Percentiles rank a stretch among this genome's conserved stretches.
These are phyloP conservation scores for Columba livia DNA, from an alignment of 2,113 vertebrate genomes.

Conservation along the genomic window DNA sequence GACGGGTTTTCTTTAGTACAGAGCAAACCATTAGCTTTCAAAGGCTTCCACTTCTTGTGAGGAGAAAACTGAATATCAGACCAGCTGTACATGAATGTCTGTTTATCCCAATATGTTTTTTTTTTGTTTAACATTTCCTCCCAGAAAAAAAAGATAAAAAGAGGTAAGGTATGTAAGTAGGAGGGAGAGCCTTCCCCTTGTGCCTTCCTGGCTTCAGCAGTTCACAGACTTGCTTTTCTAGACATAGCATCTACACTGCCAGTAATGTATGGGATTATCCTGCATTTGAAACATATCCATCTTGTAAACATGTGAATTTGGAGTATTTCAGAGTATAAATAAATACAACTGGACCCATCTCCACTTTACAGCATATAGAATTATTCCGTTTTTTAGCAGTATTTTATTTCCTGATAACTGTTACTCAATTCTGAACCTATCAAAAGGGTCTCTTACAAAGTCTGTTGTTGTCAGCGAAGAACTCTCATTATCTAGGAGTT, in stretches of 20 bases:
- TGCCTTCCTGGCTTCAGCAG: background rate
- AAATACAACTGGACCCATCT: background rate
- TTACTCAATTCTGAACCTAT: background rate
- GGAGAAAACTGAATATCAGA: background rate
- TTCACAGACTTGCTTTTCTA: background rate
- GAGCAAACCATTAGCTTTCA: slow-evolving; percentile 10
- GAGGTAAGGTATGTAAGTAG: background rate
- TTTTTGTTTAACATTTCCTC: background rate
- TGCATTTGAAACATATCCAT: background rate
- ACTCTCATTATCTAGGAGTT: background rate
- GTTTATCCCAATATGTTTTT: background rate
- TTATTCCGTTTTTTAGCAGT: background rate
- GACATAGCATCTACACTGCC: background rate
- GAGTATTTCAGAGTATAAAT: background rate
- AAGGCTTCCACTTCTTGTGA: background rate
- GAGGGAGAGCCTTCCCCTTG: background rate
- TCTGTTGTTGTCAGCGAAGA: background rate
- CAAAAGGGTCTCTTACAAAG: background rate
- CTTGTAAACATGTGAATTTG: background rate
- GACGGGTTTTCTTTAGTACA: background rate
- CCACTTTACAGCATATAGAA: background rate
- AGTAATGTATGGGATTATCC: background rate
- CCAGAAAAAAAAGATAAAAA: background rate
- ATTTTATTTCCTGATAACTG: background rate
- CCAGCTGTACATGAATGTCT: background rate